Evolutionary conservation across 2,113 vertebrate species (phyloP), one percentile per base, ranked within the genome.

Genomic region (Notechis scutatus): DNA sequence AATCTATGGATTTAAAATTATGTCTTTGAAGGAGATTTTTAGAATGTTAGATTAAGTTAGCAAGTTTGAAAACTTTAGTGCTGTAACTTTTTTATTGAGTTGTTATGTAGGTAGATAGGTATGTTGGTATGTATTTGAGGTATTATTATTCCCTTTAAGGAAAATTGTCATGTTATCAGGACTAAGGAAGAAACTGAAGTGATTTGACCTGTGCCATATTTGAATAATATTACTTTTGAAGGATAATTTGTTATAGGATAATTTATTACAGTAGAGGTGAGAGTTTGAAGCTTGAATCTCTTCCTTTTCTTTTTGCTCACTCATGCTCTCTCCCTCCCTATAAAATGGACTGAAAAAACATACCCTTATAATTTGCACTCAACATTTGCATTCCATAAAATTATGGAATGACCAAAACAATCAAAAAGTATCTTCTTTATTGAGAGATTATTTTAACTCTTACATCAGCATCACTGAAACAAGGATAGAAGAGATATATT

Each of bases 1-100:
- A 91, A 94, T 64, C 21, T 93, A 15, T 34, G 42, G 90, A 20
- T 94, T 92, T 59, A 8, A 57, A 52, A 89, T 89, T 1, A n/a
- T 2, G 56, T 50, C 12, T 54, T 92, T 88, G 3, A 69, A 74
- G 88, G 64, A 42, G 29, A 45, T 39, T 29, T 57, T 85, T 57
- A 91, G 56, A 85, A n/a, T 87, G 45, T 29, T 50, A n/a, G 59
- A 87, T 23, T 47, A 45, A 50, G 1, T 4, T 29, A 87, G 61
- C 34, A 74, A 52, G 29, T 20, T 54, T 47, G 45, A 21, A 12
- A 7, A 12, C 10, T 91, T 85, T 42, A 81, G 6, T 81, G 15
- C 45, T 47, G 81, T 57, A 91, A 45, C 8, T 39, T 26, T 26
- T 26, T 55, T 15, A 54, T 50, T 90, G 57, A 69, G 11, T n/a